Base-by-base conservation (phyloP, 2,797 vertebrate genomes). In the Enoplosus armatus region DNA sequence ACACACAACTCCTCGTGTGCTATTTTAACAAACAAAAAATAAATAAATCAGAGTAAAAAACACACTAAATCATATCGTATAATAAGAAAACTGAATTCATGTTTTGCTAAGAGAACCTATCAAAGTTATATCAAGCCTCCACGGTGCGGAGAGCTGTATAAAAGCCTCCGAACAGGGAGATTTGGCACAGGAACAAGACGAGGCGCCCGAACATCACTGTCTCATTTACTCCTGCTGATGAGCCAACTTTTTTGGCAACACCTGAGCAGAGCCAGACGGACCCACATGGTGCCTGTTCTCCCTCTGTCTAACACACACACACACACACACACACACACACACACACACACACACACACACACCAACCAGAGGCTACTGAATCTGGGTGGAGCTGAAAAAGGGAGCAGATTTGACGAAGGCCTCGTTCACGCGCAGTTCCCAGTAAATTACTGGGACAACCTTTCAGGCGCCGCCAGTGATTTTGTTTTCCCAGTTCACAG, bases 221-320 rank as follows among this genome's bases (percentile, higher is more conserved):
- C 67, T 79, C 22, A 85, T 80, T 85, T 76, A 80, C 66, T 77
- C 62, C 45, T n/a, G 18, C 68, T 80, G 83, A 86, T 80, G 79
- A 84, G 79, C 53, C 26, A 71, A 79, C 51, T 33, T 79, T 68
- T 58, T 58, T 77, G 77, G 77, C 39, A 66, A 31, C 84, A 75
- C 70, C 56, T 67, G 47, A 75, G 26, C 63, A n/a, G 58, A 22
- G 35, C 53, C 69, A 84, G 66, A 74, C 68, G 73, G 75, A 71
- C 50, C 75, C 33, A 63, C 66, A 43, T 39, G 55, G 26, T 33
- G 31, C 58, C 68, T 26, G 39, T 8, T 53, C 14, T 45, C 54
- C 22, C 41, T 41, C 41, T 56, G 35, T 78, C 18, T 26, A 50
- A 11, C 20, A 62, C 11, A 71, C 51, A 37, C 47, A 55, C 29